Percentiles rank a stretch among this genome's conserved stretches.
Conservation (phyloP, 2,113 vertebrate species). For the Pelvicachromis taeniatus region DNA sequence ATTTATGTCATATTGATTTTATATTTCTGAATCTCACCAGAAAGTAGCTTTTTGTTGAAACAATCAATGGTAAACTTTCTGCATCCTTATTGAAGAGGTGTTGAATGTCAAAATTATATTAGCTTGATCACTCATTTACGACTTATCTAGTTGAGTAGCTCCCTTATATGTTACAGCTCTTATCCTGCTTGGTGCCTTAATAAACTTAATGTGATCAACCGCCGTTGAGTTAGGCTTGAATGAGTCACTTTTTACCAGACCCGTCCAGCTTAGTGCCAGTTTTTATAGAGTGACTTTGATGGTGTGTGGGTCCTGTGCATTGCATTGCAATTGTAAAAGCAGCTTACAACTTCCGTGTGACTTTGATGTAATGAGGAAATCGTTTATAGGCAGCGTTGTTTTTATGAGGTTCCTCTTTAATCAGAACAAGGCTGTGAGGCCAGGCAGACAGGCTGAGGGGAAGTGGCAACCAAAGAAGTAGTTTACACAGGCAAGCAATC, state of each 20-base stretch:
- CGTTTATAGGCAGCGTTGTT: slow-evolving; percentile 44
- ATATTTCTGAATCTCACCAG: neutral
- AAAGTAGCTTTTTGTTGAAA: neutral
- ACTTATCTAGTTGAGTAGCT: neutral
- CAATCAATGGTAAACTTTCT: neutral
- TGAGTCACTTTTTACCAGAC: neutral
- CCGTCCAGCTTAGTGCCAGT: neutral
- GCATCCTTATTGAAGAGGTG: neutral
- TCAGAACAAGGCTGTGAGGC: slow-evolving; percentile 44
- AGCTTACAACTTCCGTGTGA: slow-evolving; percentile 62
- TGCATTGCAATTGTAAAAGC: slow-evolving; percentile 29
- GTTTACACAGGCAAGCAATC: slow-evolving; percentile 42
- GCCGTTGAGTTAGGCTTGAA: neutral
- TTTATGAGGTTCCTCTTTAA: slow-evolving; percentile 70
- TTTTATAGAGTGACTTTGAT: neutral
- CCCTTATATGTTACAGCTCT: neutral
- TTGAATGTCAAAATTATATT: neutral
- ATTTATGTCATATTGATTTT: neutral
- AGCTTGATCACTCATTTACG: neutral
- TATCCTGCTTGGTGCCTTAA: slow-evolving; percentile 5
- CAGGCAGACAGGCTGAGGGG: neutral
- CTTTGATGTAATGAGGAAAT: slow-evolving; percentile 74
- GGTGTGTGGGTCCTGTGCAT: neutral
- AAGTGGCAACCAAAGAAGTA: neutral
- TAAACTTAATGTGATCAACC: neutral